Conservation (phyloP, 2,113 vertebrate genomes). For the Spilogale gracilis region DNA sequence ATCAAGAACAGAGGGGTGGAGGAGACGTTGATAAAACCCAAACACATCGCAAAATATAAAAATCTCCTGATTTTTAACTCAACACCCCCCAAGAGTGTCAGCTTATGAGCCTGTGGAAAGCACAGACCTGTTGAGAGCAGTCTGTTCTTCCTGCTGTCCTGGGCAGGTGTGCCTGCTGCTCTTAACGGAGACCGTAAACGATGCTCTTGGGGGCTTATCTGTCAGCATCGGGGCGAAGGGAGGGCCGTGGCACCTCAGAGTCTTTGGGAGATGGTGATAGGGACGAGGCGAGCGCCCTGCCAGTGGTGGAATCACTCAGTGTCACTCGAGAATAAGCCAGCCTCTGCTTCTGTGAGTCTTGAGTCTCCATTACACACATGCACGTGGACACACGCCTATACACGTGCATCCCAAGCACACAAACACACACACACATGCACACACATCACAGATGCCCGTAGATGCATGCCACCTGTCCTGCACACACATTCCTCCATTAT, state of each 20-base stretch:
- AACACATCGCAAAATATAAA: slow-evolving; percentile 32
- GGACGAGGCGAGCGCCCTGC: not conserved
- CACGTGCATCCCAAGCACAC: too few relatives aligned
- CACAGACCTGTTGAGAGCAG: not conserved
- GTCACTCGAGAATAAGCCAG: not conserved
- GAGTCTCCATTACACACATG: not conserved
- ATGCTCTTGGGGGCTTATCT: not conserved
- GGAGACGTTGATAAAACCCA: slow-evolving; percentile 72
- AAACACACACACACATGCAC: rapidly evolving
- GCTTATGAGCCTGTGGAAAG: slow-evolving; percentile 52
- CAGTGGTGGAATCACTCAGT: not conserved
- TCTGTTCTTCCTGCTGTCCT: not conserved
- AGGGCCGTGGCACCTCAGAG: not conserved
- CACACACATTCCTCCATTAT: not conserved
- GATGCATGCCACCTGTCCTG: not conserved
- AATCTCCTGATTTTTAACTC: slow-evolving; percentile 74
- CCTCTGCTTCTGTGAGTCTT: not conserved
- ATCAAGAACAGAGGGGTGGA: slow-evolving; percentile 71
- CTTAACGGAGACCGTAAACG: slow-evolving; percentile 29
- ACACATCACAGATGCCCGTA: not conserved
- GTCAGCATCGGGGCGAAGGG: not conserved
- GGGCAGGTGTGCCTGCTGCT: not conserved
- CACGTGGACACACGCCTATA: not conserved
- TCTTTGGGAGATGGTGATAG: slow-evolving; percentile 11
- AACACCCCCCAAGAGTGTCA: not conserved